These are phyloP conservation scores for Drosophila kanekoi DNA, from an alignment of 2,888 invertebrate genomes.

Conservation along the genomic window DNA sequence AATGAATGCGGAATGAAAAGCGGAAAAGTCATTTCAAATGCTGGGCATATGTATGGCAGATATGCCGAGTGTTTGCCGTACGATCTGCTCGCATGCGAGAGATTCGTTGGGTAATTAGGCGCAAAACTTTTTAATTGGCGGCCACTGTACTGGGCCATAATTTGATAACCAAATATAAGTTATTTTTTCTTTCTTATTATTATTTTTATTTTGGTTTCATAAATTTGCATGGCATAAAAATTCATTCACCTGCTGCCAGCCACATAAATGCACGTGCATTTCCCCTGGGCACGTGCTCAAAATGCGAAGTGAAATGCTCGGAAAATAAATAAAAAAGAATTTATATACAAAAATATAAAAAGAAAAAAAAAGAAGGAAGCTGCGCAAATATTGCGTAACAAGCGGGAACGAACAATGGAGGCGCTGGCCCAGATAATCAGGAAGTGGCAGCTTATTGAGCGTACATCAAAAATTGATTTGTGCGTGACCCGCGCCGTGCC, in stretches of 20 bases:
- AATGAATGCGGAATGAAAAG: constrained; percentile 5
- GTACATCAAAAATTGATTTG: constrained; percentile 80
- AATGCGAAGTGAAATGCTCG: constrained; percentile 51
- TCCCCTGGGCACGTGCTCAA: constrained; percentile 48
- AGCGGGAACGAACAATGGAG: constrained; percentile 52
- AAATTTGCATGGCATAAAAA: constrained; percentile 61
- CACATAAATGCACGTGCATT: constrained; percentile 59
- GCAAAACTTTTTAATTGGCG: constrained; percentile 52
- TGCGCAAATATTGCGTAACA: constrained; percentile 53
- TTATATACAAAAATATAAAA: not conserved
- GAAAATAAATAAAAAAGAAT: constrained; percentile 38
- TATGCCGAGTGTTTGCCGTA: constrained; percentile 1
- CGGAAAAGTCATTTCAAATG: constrained; percentile 51
- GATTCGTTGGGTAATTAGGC: constrained; percentile 45
- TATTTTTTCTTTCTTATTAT: not conserved
- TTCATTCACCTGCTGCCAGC: constrained; percentile 61
- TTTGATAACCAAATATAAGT: constrained; percentile 43
- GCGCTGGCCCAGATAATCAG: constrained; percentile 72
- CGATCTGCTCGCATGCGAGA: constrained; percentile 1
- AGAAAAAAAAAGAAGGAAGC: constrained; percentile 1
- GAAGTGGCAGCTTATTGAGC: constrained; percentile 78
- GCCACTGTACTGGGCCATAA: constrained; percentile 38
- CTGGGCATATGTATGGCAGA: constrained; percentile 59
- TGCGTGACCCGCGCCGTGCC: constrained; percentile 8
- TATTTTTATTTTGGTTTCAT: constrained; percentile 25